phyloP scores from a whole-genome alignment of 2,113 vertebrate species.

The Triplophysa rosa region DNA sequence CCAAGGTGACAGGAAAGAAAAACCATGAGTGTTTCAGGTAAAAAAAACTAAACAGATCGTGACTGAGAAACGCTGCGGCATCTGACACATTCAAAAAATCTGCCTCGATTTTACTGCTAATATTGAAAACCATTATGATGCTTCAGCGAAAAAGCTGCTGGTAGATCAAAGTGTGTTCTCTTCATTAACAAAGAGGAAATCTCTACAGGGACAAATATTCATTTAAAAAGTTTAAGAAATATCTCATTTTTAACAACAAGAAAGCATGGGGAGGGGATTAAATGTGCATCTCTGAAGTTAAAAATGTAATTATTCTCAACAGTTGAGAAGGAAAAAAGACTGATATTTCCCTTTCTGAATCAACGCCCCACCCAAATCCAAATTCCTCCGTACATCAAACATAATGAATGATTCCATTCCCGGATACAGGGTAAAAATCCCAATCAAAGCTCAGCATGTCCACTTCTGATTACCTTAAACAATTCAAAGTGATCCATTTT shows the following conservation, averaged over 20 bases:
- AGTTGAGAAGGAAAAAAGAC: background rate
- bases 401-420: background rate
- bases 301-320: background rate
- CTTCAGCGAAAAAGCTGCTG: background rate
- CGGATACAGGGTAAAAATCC: constrained; percentile 2
- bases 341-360: background rate
- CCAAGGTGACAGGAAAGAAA: background rate
- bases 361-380: too few relatives aligned
- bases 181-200: background rate
- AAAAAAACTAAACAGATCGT: background rate
- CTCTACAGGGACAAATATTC: too few relatives aligned
- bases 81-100: background rate
- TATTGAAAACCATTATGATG: background rate
- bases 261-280: too few relatives aligned
- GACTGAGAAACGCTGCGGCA: background rate
- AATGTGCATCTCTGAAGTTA: background rate
- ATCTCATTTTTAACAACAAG: too few relatives aligned
- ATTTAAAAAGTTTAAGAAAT: too few relatives aligned
- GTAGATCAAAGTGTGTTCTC: background rate
- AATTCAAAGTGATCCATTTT: constrained; percentile 29
- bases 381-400: background rate
- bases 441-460: constrained; percentile 47
- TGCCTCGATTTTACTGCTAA: background rate
- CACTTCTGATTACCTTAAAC: constrained; percentile 7
- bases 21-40: background rate